phyloP scores from a whole-genome alignment of 2,888 invertebrate genomes.

The Torymus auratus region DNA sequence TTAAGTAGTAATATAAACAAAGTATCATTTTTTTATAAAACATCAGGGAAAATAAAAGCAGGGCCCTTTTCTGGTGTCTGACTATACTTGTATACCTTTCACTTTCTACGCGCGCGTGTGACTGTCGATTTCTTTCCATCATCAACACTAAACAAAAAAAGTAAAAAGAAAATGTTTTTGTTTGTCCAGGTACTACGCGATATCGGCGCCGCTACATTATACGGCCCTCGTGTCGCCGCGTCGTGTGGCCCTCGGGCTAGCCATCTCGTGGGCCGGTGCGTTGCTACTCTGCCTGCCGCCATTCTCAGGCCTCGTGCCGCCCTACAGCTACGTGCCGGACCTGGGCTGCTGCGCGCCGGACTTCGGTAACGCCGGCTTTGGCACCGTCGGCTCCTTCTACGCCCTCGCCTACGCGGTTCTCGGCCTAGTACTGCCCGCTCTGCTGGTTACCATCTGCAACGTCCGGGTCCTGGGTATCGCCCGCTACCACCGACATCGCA shows the following conservation, averaged over 20 bases:
- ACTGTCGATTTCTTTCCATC: too few relatives aligned
- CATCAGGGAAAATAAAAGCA: too few relatives aligned
- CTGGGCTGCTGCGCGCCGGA: slow-evolving; percentile 84
- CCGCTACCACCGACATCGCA: slow-evolving; percentile 87
- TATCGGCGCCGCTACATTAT: slow-evolving; percentile 88
- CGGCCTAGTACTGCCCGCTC: slow-evolving; percentile 83
- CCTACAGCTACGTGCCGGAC: slow-evolving; percentile 79
- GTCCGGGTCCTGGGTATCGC: slow-evolving; percentile 81
- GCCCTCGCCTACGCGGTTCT: slow-evolving; percentile 82
- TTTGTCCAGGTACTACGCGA: slow-evolving; percentile 83
- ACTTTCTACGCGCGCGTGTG: too few relatives aligned
- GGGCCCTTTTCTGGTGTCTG: too few relatives aligned
- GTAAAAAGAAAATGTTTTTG: too few relatives aligned
- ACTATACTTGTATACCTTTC: too few relatives aligned
- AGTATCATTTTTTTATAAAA: too few relatives aligned
- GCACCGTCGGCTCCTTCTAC: slow-evolving; percentile 80
- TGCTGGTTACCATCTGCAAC: slow-evolving; percentile 85
- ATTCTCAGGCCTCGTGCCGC: slow-evolving; percentile 79
- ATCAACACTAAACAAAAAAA: too few relatives aligned
- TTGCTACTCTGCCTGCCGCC: slow-evolving; percentile 82
- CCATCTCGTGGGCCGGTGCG: slow-evolving; percentile 83
- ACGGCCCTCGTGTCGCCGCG: slow-evolving; percentile 85
- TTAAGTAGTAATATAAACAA: too few relatives aligned
- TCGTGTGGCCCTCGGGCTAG: slow-evolving; percentile 83
- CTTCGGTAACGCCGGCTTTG: slow-evolving; percentile 79